Conservation (phyloP, 2,888 invertebrate genomes). For the Dyspetes luteomarginatus region DNA sequence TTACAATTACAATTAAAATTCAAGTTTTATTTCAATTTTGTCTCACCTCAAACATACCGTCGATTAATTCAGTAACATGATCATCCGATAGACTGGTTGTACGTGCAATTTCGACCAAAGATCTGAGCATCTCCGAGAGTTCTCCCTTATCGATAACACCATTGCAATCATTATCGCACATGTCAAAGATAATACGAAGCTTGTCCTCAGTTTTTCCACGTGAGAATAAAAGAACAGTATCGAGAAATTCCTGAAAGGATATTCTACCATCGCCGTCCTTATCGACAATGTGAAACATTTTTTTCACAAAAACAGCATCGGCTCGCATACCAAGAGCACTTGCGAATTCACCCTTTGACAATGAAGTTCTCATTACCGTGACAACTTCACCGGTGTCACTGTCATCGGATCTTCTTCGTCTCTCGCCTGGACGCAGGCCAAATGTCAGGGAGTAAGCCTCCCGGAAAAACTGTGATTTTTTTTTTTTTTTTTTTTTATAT, state of each 20-base stretch:
- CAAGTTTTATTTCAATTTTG: no score
- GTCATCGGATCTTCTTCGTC: constrained; percentile 88
- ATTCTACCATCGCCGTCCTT: constrained; percentile 97
- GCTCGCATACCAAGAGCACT: constrained; percentile 97
- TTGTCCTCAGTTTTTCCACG: constrained; percentile 97
- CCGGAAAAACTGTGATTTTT: constrained; percentile 90
- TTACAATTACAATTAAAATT: no score
- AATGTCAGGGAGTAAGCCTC: constrained; percentile 98
- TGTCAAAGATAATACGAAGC: constrained; percentile 96
- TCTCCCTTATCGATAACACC: constrained; percentile 97
- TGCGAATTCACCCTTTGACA: constrained; percentile 96
- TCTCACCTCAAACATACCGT: constrained; percentile 94
- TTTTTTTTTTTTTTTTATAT: background rate
- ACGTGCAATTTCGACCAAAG: constrained; percentile 95
- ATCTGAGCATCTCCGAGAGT: constrained; percentile 96
- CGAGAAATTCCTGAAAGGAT: constrained; percentile 96
- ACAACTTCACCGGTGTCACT: constrained; percentile 92
- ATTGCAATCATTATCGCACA: constrained; percentile 98
- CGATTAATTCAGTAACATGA: constrained; percentile 95
- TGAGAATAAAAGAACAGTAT: constrained; percentile 96
- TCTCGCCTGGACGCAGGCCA: constrained; percentile 94
- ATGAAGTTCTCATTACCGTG: constrained; percentile 96
- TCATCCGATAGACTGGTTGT: constrained; percentile 95
- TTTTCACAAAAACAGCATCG: constrained; percentile 96
- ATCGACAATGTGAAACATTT: constrained; percentile 99